Percentiles rank a stretch among this genome's conserved stretches.
Evolutionary conservation across 1,140 invertebrate genomes (phyloP).

Genomic region (Orussus abietinus): DNA sequence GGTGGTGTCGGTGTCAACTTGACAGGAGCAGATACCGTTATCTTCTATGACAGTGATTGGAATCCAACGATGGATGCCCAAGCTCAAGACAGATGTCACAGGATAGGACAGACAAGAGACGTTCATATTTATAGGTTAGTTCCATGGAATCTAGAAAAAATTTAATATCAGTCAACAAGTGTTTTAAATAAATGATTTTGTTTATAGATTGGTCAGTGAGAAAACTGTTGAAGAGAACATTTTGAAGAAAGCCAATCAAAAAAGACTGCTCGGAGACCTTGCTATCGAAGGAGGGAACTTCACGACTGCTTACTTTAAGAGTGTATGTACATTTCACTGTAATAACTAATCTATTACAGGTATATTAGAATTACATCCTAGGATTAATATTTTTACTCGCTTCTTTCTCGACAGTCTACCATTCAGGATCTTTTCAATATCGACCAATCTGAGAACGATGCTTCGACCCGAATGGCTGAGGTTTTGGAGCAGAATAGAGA

Average conservation of each 20-base stretch:
- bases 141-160: conserved; percentile 3
- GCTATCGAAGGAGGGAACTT: conserved; percentile 99
- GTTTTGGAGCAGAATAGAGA: conserved; percentile 56
- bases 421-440: conserved; percentile 91
- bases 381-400: conserved; percentile 17
- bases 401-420: conserved; percentile 64
- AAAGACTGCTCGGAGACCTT: conserved; percentile 90
- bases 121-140: conserved; percentile 92
- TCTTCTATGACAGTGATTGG: conserved; percentile 99
- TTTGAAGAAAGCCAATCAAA: conserved; percentile 97
- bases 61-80: conserved; percentile 99
- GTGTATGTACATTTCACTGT: conserved; percentile 58
- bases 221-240: conserved; percentile 99
- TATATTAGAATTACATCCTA: conserved; percentile 4
- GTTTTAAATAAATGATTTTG: background rate
- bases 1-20: conserved; percentile 98
- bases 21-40: conserved; percentile 98
- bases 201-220: conserved; percentile 80
- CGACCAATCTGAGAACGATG: conserved; percentile 62
- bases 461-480: conserved; percentile 61
- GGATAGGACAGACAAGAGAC: conserved; percentile 98
- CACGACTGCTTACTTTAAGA: conserved; percentile 95
- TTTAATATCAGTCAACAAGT: background rate
- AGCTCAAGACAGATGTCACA: conserved; percentile 96
- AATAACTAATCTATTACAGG: conserved; percentile 8